These are phyloP conservation scores for Orthonevra nobilis DNA, from an alignment of 2,888 invertebrate genomes.

Conservation along the genomic window DNA sequence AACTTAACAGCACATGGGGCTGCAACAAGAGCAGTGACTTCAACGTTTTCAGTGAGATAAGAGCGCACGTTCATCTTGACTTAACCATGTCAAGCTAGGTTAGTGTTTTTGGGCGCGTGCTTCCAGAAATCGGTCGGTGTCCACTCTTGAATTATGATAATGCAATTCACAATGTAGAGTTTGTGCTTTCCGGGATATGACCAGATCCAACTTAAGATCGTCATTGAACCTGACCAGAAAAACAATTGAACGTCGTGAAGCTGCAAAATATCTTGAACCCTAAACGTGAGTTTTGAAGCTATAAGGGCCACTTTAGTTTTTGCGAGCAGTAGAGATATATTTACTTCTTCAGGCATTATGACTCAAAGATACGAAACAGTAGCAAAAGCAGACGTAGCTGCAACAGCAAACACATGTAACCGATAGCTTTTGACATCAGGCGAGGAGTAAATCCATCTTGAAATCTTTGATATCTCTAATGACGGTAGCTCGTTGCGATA, in stretches of 20 bases:
- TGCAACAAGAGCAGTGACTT: no score
- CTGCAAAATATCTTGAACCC: neutral
- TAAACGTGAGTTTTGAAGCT: constrained; percentile 18
- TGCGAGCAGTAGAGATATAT: constrained; percentile 31
- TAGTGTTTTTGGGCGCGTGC: no score
- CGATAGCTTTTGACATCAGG: neutral
- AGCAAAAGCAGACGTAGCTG: constrained; percentile 41
- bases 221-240: constrained; percentile 37
- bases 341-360: constrained; percentile 1
- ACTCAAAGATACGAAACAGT: constrained; percentile 51
- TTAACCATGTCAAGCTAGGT: no score
- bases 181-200: no score
- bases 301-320: constrained; percentile 28
- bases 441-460: constrained; percentile 6
- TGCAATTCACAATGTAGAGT: no score
- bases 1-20: no score
- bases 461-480: neutral
- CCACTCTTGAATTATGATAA: no score
- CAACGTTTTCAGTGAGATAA: no score
- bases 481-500: constrained; percentile 10
- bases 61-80: no score
- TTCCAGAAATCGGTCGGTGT: no score
- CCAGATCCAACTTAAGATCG: no score
- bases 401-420: constrained; percentile 15
- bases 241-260: constrained; percentile 1